Base-by-base conservation (phyloP, 2,888 invertebrate genomes). In the Drosophila meridionalis region DNA sequence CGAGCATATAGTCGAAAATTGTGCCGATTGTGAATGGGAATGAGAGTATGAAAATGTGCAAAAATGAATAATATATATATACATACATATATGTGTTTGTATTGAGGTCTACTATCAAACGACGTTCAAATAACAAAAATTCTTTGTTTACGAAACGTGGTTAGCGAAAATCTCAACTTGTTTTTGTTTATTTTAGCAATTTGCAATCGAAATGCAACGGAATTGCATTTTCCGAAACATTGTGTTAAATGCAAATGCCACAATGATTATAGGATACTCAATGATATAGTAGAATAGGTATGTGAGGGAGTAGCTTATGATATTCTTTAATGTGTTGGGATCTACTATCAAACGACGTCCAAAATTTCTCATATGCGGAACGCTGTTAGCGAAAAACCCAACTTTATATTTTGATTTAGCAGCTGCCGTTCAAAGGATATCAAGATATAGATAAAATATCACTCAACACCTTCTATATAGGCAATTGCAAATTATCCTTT, bases 381-480 rank as follows among this genome's bases (percentile, higher is more conserved):
- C 83, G 80, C 69, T 79, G 86, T 89, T 86, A 86, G 86, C 86
- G 86, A 86, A 86, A 86, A 86, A 75, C 66, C 86, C 90, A 79
- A 59, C 76, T 71, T 9, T 3, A 36, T 2, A 43, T 3, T 34
- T 70, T 87, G 30, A 28, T 85, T 60, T 82, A 73, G 78, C 80
- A 82, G n/a, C 50, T 43, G 68, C 60, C 50, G n/a, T 50, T 64
- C 11, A 6, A 20, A 34, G 20, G 50, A 42, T 68, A 59, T 47
- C 36, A 38, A 66, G 55, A 67, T 62, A 48, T 58, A 42, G 60
- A 69, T 62, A 12, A 8, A 32, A 52, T 42, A 30, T 32, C 53
- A 40, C 50, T 32, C 40, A 74, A 71, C 30, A 28, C 43, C 42
- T 14, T 43, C 2, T 6, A 40, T 28, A 53, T 9, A 38, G 30